These are phyloP conservation scores for Thaumatotibia leucotreta DNA, from an alignment of 1,140 invertebrate species.

Conservation along the genomic window DNA sequence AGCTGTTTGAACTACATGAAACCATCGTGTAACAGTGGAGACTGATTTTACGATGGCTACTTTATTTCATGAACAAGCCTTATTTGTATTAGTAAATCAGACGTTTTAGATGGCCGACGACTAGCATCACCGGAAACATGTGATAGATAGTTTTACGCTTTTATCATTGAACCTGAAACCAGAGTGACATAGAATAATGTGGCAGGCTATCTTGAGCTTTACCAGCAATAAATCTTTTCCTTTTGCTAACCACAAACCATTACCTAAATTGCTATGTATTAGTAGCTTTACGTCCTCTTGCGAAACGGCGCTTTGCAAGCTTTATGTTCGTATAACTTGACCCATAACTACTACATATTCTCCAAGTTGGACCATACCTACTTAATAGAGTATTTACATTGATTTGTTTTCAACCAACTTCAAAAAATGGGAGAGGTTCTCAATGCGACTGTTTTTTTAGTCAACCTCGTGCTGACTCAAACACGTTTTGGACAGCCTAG, in stretches of 20 bases:
- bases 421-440: no score
- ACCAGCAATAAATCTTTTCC: slow-evolving; percentile 13
- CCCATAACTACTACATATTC: neutral
- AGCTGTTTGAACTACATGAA: no score
- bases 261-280: slow-evolving; percentile 13
- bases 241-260: slow-evolving; percentile 12
- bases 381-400: no score
- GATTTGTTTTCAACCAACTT: no score
- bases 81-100: neutral
- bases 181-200: slow-evolving; percentile 10
- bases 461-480: no score
- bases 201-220: slow-evolving; percentile 5
- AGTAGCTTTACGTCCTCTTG: neutral
- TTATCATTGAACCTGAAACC: slow-evolving; percentile 2
- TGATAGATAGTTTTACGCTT: slow-evolving; percentile 3
- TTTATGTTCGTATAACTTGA: neutral
- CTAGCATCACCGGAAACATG: neutral
- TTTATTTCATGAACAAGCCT: no score
- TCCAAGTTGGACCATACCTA: no score
- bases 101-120: neutral
- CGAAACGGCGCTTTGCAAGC: neutral
- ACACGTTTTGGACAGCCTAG: no score
- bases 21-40: no score
- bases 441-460: no score
- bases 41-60: no score